phyloP scores from a whole-genome alignment of 2,797 vertebrate genomes.

The Pipistrellus nathusii region DNA sequence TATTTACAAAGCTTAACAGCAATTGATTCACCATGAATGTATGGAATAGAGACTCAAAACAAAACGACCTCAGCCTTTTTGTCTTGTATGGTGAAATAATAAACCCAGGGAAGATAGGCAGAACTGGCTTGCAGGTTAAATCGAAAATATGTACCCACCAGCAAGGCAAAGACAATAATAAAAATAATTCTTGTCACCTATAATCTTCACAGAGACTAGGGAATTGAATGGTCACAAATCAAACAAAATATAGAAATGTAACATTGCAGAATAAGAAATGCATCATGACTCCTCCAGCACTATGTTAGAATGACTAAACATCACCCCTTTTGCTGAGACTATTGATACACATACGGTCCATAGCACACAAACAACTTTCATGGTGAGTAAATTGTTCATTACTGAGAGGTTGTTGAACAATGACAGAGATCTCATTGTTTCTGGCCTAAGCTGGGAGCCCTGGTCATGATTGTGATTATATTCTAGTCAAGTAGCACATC shows the following conservation, averaged over 20 bases:
- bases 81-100: not conserved
- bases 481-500: not conserved
- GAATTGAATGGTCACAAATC: conserved; percentile 19
- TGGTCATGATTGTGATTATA: not conserved
- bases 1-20: not conserved
- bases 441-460: not conserved
- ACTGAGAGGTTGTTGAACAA: not conserved
- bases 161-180: not conserved
- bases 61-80: not conserved
- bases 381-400: not conserved
- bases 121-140: not conserved
- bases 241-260: conserved; percentile 23
- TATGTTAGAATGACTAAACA: not conserved
- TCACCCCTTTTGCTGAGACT: not conserved
- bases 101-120: not conserved
- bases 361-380: not conserved
- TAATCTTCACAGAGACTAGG: not conserved
- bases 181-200: conserved; percentile 4
- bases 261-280: not conserved
- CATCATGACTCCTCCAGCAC: not conserved
- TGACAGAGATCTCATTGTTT: not conserved
- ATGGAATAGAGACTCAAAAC: not conserved
- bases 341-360: not conserved
- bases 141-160: not conserved
- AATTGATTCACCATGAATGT: not conserved